A percentile compares a stretch with the other conserved stretches of the same genome.
Evolutionary conservation across 2,888 invertebrate genomes (phyloP).

Genomic region (Lepetodrilus schrolli): DNA sequence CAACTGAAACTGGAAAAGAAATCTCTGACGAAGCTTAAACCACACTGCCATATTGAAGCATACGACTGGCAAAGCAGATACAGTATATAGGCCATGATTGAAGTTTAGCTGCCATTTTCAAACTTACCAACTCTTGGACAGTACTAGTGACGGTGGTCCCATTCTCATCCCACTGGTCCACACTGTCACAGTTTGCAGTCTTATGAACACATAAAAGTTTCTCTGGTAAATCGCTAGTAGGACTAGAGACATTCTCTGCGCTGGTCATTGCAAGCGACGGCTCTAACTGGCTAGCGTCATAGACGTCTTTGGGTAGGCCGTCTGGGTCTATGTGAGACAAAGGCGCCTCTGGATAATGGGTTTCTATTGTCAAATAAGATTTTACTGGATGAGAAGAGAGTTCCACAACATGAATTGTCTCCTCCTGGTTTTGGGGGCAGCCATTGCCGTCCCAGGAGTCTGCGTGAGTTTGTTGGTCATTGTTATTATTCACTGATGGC

Average conservation of each 20-base stretch:
- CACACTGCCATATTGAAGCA: too few species aligned
- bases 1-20: too few species aligned
- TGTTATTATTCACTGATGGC: neutral
- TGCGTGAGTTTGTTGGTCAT: too few species aligned
- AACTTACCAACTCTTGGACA: neutral
- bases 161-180: neutral
- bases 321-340: conserved; percentile 45
- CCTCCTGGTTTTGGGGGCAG: neutral
- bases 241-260: neutral
- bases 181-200: too few species aligned
- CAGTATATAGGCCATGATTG: too few species aligned
- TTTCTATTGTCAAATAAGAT: conserved; percentile 44
- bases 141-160: neutral
- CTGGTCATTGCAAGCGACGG: neutral
- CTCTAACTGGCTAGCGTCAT: conserved; percentile 33
- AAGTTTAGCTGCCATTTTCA: too few species aligned
- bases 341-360: conserved; percentile 55
- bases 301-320: conserved; percentile 37
- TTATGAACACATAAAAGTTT: too few species aligned
- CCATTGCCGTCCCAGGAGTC: neutral
- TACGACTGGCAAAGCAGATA: too few species aligned
- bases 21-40: too few species aligned
- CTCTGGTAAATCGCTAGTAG: neutral
- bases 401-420: neutral
- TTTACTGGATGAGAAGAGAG: neutral